Evolutionary conservation across 1,140 invertebrate genomes (phyloP).

Genomic region (Chrysomallon squamiferum): DNA sequence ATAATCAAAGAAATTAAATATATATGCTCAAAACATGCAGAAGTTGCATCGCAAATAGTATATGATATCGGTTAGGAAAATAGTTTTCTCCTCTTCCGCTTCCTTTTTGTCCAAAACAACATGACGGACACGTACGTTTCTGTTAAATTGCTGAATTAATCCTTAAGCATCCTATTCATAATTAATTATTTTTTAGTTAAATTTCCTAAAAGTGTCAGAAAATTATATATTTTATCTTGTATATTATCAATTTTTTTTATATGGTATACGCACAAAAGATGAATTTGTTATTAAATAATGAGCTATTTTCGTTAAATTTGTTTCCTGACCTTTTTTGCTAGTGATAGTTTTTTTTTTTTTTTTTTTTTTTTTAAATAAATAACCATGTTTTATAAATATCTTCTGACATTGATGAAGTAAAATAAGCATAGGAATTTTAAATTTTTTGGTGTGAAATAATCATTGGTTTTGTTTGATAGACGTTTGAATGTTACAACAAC

Average conservation of each 20-base stretch:
- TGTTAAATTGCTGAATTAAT: neutral
- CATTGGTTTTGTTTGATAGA: too few species aligned
- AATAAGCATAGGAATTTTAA: too few species aligned
- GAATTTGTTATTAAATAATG: neutral
- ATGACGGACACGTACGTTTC: constrained; percentile 46
- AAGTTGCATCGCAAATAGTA: too few species aligned
- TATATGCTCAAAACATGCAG: too few species aligned
- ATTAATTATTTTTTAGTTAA: constrained; percentile 6
- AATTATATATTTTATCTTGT: neutral
- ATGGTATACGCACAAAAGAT: neutral
- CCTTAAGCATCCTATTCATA: neutral
- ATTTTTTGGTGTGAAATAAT: too few species aligned
- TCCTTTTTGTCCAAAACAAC: constrained; percentile 31
- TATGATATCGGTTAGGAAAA: neutral
- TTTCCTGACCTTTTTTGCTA: too few species aligned
- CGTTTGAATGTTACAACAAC: too few species aligned
- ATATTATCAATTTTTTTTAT: neutral
- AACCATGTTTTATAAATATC: too few species aligned
- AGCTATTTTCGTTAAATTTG: neutral
- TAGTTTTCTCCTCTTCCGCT: neutral
- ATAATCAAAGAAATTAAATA: too few species aligned
- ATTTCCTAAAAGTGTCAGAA: neutral
- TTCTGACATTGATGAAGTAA: too few species aligned
- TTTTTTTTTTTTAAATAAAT: too few species aligned
- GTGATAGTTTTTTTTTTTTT: too few species aligned